Percentiles rank a stretch among this genome's conserved stretches.
Conservation (phyloP, 2,113 vertebrate genomes). For the Atlantisia rogersi region DNA sequence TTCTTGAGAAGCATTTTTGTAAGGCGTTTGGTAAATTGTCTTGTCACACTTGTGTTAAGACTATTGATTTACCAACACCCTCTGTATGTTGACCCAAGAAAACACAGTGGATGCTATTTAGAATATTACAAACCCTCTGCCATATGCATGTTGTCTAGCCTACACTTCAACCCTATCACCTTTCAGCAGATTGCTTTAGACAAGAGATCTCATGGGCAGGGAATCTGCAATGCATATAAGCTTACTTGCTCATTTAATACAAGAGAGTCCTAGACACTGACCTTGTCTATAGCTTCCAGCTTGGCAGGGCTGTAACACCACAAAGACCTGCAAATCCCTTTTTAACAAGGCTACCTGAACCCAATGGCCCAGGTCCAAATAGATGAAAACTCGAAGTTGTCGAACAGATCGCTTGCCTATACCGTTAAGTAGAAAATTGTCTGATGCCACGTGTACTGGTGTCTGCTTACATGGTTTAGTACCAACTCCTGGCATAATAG, state of each 20-base stretch:
- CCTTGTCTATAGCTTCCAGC: conserved; percentile 81
- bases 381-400: conserved; percentile 74
- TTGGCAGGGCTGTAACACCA: conserved; percentile 78
- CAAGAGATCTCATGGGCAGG: conserved; percentile 84
- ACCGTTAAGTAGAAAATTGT: conserved; percentile 18
- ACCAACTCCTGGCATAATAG: conserved; percentile 17
- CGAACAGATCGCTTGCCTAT: conserved; percentile 64
- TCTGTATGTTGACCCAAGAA: conserved; percentile 73
- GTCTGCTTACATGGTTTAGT: conserved; percentile 31
- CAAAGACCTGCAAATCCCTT: conserved; percentile 81
- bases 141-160: conserved; percentile 83
- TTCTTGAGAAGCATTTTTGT: conserved; percentile 35
- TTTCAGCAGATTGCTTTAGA: conserved; percentile 86
- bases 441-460: background rate
- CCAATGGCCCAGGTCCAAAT: conserved; percentile 72
- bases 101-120: conserved; percentile 75
- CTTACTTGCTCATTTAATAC: conserved; percentile 84
- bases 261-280: conserved; percentile 83
- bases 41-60: conserved; percentile 73
- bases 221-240: conserved; percentile 87
- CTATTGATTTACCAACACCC: conserved; percentile 79
- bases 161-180: conserved; percentile 82
- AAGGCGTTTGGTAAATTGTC: conserved; percentile 74
- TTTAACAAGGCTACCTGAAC: conserved; percentile 81
- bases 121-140: conserved; percentile 81